Evolutionary conservation across 2,797 vertebrate species (phyloP).

Genomic region (Calcarius lapponicus): DNA sequence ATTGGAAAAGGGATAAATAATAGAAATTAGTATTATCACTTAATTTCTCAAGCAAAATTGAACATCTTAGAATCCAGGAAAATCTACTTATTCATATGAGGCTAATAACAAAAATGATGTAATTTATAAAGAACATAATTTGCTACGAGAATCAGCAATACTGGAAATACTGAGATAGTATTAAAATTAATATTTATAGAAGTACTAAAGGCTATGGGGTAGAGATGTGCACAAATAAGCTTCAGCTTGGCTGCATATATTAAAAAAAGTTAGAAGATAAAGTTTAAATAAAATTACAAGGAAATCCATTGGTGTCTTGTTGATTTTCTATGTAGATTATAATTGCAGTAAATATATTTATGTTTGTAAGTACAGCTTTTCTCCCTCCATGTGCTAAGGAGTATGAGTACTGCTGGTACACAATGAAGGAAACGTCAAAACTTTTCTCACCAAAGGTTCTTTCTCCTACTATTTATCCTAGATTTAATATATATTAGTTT

Average conservation of each 20-base stretch:
- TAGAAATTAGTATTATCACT: neutral
- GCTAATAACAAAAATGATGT: neutral
- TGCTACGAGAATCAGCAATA: neutral
- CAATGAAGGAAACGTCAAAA: neutral
- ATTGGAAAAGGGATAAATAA: neutral
- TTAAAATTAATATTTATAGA: neutral
- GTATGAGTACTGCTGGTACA: accelerated
- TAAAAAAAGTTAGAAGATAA: neutral
- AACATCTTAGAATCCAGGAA: neutral
- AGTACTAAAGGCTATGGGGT: neutral
- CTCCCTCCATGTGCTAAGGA: neutral
- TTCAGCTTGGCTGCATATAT: neutral
- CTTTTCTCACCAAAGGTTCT: neutral
- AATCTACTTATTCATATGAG: neutral
- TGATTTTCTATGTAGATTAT: neutral
- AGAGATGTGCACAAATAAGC: neutral
- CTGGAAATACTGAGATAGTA: neutral
- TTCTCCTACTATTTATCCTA: neutral
- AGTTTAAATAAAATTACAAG: neutral
- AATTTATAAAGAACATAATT: neutral
- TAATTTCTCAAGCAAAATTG: neutral
- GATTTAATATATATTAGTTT: neutral
- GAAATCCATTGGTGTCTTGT: neutral
- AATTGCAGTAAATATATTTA: neutral
- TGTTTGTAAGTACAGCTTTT: neutral